Percentiles rank a stretch among this genome's conserved stretches.
Evolutionary conservation across 2,797 vertebrate genomes (phyloP).

Genomic region (Alauda arvensis): DNA sequence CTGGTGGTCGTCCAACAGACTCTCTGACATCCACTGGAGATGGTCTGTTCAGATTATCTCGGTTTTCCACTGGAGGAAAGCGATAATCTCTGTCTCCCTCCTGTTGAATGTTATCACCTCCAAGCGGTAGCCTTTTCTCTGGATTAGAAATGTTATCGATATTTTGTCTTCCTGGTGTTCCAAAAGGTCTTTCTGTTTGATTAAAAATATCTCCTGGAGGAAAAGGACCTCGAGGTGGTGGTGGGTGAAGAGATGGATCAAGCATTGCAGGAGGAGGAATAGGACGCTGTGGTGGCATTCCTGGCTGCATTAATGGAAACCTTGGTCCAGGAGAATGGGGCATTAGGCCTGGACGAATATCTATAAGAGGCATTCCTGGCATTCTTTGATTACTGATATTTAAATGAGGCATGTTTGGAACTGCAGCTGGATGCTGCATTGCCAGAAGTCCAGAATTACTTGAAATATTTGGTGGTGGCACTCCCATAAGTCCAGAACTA

Average conservation of each 20-base stretch:
- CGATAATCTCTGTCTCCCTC: conserved; percentile 97
- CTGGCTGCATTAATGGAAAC: conserved; percentile 90
- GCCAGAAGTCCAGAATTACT: conserved; percentile 73
- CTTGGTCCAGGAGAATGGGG: conserved; percentile 77
- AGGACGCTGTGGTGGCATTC: conserved; percentile 76
- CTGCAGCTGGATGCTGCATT: conserved; percentile 80
- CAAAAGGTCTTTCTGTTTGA: conserved; percentile 79
- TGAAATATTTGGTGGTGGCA: conserved; percentile 74
- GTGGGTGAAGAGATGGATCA: conserved; percentile 84
- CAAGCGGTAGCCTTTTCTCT: conserved; percentile 81
- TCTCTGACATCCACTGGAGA: conserved; percentile 87
- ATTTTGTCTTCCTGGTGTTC: conserved; percentile 72
- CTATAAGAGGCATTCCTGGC: conserved; percentile 87
- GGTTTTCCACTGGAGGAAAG: conserved; percentile 83
- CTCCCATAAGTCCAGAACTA: conserved; percentile 80
- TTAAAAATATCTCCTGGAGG: conserved; percentile 87
- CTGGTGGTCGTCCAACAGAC: conserved; percentile 68
- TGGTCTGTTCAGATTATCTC: conserved; percentile 84
- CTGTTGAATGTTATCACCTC: conserved; percentile 81
- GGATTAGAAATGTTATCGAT: conserved; percentile 80
- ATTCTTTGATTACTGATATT: conserved; percentile 84
- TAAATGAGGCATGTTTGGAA: conserved; percentile 85
- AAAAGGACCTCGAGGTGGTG: conserved; percentile 86
- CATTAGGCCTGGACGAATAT: conserved; percentile 88
- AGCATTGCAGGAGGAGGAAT: conserved; percentile 77